Conservation (phyloP, 1,140 invertebrate genomes). For the Chlorops oryzae region DNA sequence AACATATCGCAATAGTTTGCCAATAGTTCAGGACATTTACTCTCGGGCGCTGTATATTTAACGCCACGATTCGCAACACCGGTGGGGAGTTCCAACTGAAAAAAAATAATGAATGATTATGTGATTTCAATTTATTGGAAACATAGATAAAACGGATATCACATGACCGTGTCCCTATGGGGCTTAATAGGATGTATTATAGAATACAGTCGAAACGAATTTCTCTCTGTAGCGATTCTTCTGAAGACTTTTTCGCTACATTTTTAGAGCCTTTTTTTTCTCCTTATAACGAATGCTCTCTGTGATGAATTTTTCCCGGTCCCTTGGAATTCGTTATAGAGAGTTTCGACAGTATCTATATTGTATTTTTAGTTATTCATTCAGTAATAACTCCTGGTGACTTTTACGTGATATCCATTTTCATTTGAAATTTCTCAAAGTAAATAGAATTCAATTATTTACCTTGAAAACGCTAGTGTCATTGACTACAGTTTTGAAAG, state of each 20-base stretch:
- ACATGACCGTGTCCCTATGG: too few relatives aligned
- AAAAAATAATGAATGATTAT: too few relatives aligned
- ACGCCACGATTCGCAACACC: constrained; percentile 55
- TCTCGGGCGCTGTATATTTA: constrained; percentile 72
- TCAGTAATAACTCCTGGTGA: too few relatives aligned
- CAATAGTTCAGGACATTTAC: constrained; percentile 96
- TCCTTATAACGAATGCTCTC: too few relatives aligned
- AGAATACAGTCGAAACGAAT: too few relatives aligned
- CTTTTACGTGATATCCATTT: not conserved
- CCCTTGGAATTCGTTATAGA: too few relatives aligned
- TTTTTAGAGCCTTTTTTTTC: too few relatives aligned
- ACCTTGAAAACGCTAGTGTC: constrained; percentile 93
- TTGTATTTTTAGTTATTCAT: not conserved
- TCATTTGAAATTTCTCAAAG: not conserved
- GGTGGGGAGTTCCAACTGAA: constrained; percentile 54
- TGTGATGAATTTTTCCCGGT: too few relatives aligned
- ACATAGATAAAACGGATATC: too few relatives aligned
- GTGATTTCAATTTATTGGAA: not conserved
- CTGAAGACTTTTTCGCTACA: too few relatives aligned
- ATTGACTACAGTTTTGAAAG: constrained; percentile 97
- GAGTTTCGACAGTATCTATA: not conserved
- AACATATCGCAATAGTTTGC: constrained; percentile 99
- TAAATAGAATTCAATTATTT: not conserved
- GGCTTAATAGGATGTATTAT: too few relatives aligned
- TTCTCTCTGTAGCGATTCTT: too few relatives aligned